These are phyloP conservation scores for Tachina lurida DNA, from an alignment of 2,888 invertebrate genomes.

Conservation along the genomic window DNA sequence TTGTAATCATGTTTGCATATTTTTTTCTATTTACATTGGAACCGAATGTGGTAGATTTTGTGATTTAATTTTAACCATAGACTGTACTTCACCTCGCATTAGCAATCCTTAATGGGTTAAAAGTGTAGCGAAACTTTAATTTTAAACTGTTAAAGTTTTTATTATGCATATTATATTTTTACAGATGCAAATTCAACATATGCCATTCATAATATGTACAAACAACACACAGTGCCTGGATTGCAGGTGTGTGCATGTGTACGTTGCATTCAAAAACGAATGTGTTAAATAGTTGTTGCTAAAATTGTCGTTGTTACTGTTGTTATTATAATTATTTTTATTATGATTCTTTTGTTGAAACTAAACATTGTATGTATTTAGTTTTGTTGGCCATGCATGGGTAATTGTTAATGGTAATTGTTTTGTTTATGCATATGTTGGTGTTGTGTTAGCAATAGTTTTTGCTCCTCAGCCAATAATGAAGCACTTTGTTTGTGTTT, in stretches of 20 bases:
- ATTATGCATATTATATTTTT: slow-evolving; percentile 39
- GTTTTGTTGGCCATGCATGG: slow-evolving; percentile 47
- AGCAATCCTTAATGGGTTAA: slow-evolving; percentile 8
- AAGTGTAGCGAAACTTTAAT: slow-evolving; percentile 35
- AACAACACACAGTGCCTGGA: too few relatives aligned
- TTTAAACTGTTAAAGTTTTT: slow-evolving; percentile 57
- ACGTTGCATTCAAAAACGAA: neutral
- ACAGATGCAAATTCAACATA: slow-evolving; percentile 27
- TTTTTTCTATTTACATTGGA: too few relatives aligned
- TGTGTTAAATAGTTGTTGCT: slow-evolving; percentile 18
- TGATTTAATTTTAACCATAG: neutral
- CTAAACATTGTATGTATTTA: slow-evolving; percentile 49
- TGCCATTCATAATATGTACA: neutral
- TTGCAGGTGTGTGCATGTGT: neutral
- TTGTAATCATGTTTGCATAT: too few relatives aligned
- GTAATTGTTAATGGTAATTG: slow-evolving; percentile 68
- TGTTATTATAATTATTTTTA: slow-evolving; percentile 36
- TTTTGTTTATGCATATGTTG: slow-evolving; percentile 64
- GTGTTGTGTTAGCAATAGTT: slow-evolving; percentile 12
- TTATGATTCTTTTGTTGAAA: slow-evolving; percentile 37
- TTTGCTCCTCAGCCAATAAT: slow-evolving; percentile 27
- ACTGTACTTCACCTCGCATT: neutral
- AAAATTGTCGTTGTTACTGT: slow-evolving; percentile 8
- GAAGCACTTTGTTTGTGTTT: slow-evolving; percentile 29
- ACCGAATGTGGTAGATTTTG: too few relatives aligned